These are phyloP conservation scores for Danaus melanippus DNA, from an alignment of 1,140 invertebrate genomes.

Conservation along the genomic window DNA sequence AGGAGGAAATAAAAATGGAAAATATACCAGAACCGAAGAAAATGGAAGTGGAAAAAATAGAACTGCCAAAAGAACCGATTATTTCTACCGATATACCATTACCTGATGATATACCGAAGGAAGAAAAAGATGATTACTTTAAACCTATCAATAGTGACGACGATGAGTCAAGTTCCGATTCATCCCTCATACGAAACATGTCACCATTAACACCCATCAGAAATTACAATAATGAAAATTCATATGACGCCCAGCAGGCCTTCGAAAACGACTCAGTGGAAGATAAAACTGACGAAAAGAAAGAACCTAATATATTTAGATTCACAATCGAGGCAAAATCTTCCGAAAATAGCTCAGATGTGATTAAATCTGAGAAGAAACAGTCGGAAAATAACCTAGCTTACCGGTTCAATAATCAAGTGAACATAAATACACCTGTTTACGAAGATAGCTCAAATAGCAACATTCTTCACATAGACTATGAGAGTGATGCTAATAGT, in stretches of 20 bases:
- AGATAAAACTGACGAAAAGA: constrained; percentile 44
- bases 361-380: constrained; percentile 43
- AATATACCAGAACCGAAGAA: constrained; percentile 53
- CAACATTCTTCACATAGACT: constrained; percentile 59
- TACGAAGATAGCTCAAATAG: constrained; percentile 64
- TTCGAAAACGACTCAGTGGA: constrained; percentile 54
- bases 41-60: constrained; percentile 50
- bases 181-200: constrained; percentile 57
- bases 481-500: constrained; percentile 61
- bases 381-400: constrained; percentile 37
- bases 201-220: constrained; percentile 64
- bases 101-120: constrained; percentile 44
- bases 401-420: constrained; percentile 56
- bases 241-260: constrained; percentile 62
- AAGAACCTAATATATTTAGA: constrained; percentile 53
- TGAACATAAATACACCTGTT: constrained; percentile 52
- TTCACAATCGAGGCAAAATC: constrained; percentile 53
- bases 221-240: constrained; percentile 66
- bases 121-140: constrained; percentile 46
- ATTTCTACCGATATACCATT: constrained; percentile 48
- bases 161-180: constrained; percentile 58
- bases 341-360: constrained; percentile 36
- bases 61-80: constrained; percentile 46
- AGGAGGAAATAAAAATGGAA: constrained; percentile 54
- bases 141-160: constrained; percentile 57